Evolutionary conservation across 2,888 invertebrate species (phyloP).

Genomic region (Leptodirus hochenwartii): DNA sequence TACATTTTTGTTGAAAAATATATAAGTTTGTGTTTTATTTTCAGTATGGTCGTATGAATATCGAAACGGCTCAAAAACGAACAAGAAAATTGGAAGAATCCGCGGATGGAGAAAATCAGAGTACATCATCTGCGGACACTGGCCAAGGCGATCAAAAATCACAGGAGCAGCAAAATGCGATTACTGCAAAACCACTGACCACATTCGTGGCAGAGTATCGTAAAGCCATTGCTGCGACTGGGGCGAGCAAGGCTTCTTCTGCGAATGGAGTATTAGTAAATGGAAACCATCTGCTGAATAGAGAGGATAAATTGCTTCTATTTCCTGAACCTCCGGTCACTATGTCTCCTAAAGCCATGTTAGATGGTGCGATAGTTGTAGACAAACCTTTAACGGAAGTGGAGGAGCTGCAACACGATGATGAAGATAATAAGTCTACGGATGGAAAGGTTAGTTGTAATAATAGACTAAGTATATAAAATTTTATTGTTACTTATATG

Average conservation of each 20-base stretch:
- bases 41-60: constrained; percentile 70
- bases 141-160: background rate
- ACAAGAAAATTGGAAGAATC: constrained; percentile 20
- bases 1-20: constrained; percentile 1
- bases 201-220: too few species aligned
- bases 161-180: background rate
- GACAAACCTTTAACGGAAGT: constrained; percentile 23
- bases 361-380: constrained; percentile 17
- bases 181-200: too few species aligned
- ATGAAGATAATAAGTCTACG: constrained; percentile 7
- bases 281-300: constrained; percentile 50
- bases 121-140: background rate
- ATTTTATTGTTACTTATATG: constrained; percentile 6
- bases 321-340: constrained; percentile 41
- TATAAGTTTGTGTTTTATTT: constrained; percentile 11
- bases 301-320: constrained; percentile 56
- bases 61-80: constrained; percentile 44
- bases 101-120: too few species aligned
- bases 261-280: constrained; percentile 13
- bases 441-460: constrained; percentile 6
- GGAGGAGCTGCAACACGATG: constrained; percentile 4
- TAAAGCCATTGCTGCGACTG: too few species aligned
- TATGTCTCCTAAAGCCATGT: constrained; percentile 4
- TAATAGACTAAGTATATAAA: constrained; percentile 7
- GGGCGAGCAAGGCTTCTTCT: background rate